Evolutionary conservation across 2,888 invertebrate genomes (phyloP).

Genomic region (Tholera decimalis): DNA sequence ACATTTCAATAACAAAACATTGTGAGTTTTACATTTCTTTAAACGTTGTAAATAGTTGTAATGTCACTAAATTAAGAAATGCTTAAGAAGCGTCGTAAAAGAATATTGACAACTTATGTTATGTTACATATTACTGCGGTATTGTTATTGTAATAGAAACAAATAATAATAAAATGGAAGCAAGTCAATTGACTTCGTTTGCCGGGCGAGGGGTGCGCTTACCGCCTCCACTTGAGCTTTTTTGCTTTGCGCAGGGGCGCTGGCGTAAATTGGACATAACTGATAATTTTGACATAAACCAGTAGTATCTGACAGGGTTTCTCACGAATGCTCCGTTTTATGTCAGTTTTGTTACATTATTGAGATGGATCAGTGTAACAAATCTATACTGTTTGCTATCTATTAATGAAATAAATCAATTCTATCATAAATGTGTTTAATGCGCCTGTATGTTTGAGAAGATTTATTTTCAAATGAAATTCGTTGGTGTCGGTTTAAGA

Average conservation of each 20-base stretch:
- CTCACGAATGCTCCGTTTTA: slow-evolving; percentile 81
- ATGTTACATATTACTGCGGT: slow-evolving; percentile 35
- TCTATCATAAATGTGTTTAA: not conserved
- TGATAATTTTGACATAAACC: slow-evolving; percentile 90
- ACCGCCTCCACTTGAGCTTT: slow-evolving; percentile 82
- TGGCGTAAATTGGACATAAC: slow-evolving; percentile 85
- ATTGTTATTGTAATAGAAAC: slow-evolving; percentile 63
- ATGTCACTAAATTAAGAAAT: not conserved
- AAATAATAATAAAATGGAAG: slow-evolving; percentile 83
- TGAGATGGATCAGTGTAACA: slow-evolving; percentile 77
- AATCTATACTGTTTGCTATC: slow-evolving; percentile 4
- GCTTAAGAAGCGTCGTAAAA: slow-evolving; percentile 5
- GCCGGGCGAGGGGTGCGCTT: slow-evolving; percentile 72
- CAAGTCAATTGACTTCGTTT: slow-evolving; percentile 86
- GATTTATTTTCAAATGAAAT: too few relatives aligned
- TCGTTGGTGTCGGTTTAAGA: too few relatives aligned
- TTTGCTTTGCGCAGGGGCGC: slow-evolving; percentile 82
- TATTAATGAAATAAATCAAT: not conserved
- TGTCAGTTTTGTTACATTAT: slow-evolving; percentile 80
- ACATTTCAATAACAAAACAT: slow-evolving; percentile 24
- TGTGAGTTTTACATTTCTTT: slow-evolving; percentile 12
- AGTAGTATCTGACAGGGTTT: slow-evolving; percentile 85
- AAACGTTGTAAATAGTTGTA: not conserved
- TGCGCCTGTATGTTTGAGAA: too few relatives aligned
- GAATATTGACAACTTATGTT: slow-evolving; percentile 25